Evolutionary conservation across 2,888 invertebrate genomes (phyloP), one percentile per base, ranked within the genome.

Genomic region (Nasonia oneida): DNA sequence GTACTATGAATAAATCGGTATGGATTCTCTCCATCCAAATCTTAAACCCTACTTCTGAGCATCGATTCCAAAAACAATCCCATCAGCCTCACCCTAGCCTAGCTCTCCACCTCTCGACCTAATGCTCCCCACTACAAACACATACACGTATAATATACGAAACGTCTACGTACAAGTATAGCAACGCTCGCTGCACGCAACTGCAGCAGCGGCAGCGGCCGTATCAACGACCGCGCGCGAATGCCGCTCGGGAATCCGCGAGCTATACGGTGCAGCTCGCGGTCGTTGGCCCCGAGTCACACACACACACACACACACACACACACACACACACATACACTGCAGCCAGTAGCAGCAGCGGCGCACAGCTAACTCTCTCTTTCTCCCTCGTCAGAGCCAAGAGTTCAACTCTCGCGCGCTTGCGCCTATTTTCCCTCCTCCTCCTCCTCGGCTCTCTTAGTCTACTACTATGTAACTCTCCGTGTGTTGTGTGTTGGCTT

Each of bases 241-340:
- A 39, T 67, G 67, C 47, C 78, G 23, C 39, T 42, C 75, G 75
- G 15, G 75, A 75, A 50, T 50, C 8, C 39, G 75, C 50, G 47
- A 29, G 12, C 61, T 74, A 76, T 33, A 29, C 83, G 77, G 39
- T 75, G 76, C 76, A 67, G 57, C 57, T 39, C 2, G 64, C 85
- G 85, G 85, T 85, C 85, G 74, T 85, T 82, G 85, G 71, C 78
- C 85, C 61, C 85, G 76, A 12, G 18, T 37, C n/a, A 12, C 64
- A 29, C 23, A 8, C 23, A n/a, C 64, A 29, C 23, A 8, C 23
- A n/a, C 57, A 1, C n/a, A n/a, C 57, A 8, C 57, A n/a, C n/a
- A 57, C 57, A 29, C 23, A 8, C 23, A n/a, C 23, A n/a, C n/a
- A n/a, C 57, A 8, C 57, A n/a, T 8, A 61, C 57, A 61, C n/a